Evolutionary conservation across 1,140 invertebrate genomes (phyloP).

Genomic region (Bombus waltoni): DNA sequence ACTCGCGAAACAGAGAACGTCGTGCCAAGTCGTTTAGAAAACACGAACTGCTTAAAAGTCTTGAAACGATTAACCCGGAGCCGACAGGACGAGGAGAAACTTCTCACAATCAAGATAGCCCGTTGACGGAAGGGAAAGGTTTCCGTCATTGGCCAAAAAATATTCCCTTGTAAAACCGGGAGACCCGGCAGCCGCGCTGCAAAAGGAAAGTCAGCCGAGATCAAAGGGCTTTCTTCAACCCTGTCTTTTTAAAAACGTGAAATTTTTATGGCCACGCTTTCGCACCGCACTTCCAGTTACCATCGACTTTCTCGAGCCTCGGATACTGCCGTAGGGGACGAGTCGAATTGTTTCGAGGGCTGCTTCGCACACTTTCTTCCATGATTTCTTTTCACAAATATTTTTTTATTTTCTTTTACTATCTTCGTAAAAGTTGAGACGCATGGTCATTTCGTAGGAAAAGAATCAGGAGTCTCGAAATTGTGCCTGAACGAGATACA

Average conservation of each 20-base stretch:
- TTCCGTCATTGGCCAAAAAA: constrained; percentile 67
- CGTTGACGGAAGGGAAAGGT: constrained; percentile 55
- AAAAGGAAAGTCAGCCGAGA: constrained; percentile 54
- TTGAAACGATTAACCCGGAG: constrained; percentile 19
- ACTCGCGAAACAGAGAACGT: background rate
- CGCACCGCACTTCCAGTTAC: constrained; percentile 15
- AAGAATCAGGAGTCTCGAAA: too few species aligned
- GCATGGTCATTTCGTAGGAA: too few species aligned
- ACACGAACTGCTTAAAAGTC: background rate
- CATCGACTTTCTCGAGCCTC: constrained; percentile 19
- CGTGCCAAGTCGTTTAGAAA: background rate
- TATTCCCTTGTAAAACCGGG: constrained; percentile 36
- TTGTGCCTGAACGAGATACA: too few species aligned
- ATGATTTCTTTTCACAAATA: too few species aligned
- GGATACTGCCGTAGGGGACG: constrained; percentile 20
- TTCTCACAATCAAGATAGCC: constrained; percentile 44
- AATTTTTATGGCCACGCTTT: constrained; percentile 74
- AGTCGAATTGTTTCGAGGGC: constrained; percentile 41
- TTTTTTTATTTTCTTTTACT: background rate
- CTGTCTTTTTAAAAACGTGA: constrained; percentile 71
- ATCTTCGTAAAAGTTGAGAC: too few species aligned
- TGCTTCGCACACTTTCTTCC: constrained; percentile 15
- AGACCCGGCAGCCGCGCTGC: background rate
- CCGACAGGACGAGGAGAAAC: constrained; percentile 26
- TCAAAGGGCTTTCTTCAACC: constrained; percentile 66